These are phyloP conservation scores for Biston stratarius DNA, from an alignment of 2,888 invertebrate species.

Conservation along the genomic window DNA sequence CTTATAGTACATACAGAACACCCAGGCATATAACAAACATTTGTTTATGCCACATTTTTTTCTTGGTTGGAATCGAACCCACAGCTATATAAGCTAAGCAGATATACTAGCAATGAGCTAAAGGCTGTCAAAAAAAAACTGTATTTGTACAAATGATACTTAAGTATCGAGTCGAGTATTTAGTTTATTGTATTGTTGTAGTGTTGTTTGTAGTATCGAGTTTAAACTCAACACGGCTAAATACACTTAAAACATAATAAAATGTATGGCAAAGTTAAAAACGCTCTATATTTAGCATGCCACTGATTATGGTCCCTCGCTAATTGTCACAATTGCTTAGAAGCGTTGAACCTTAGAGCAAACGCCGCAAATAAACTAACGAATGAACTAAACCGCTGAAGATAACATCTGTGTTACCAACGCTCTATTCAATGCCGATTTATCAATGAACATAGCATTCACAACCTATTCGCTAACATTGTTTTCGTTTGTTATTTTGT, in stretches of 20 bases:
- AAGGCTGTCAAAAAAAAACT: too few relatives aligned
- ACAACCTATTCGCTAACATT: constrained; percentile 18
- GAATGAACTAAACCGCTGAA: constrained; percentile 38
- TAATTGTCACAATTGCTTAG: constrained; percentile 83
- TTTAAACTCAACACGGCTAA: too few relatives aligned
- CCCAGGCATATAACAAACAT: too few relatives aligned
- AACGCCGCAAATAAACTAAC: constrained; percentile 65
- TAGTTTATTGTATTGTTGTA: too few relatives aligned
- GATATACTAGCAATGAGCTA: too few relatives aligned
- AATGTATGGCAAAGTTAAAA: constrained; percentile 7
- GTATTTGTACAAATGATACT: too few relatives aligned
- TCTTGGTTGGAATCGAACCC: too few relatives aligned
- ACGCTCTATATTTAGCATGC: constrained; percentile 76
- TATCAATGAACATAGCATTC: constrained; percentile 55
- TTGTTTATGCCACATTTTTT: too few relatives aligned
- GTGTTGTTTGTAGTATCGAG: too few relatives aligned
- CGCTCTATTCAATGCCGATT: constrained; percentile 54
- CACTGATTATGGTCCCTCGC: constrained; percentile 73
- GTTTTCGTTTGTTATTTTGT: constrained; percentile 34
- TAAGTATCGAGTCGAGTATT: too few relatives aligned
- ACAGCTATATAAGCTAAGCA: too few relatives aligned
- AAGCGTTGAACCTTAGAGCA: constrained; percentile 79
- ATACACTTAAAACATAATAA: background rate
- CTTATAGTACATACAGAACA: too few relatives aligned
- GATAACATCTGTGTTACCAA: constrained; percentile 55